A percentile compares a stretch with the other conserved stretches of the same genome.
phyloP scores from a whole-genome alignment of 2,888 invertebrate genomes.

The Lasioglossum zephyrum region DNA sequence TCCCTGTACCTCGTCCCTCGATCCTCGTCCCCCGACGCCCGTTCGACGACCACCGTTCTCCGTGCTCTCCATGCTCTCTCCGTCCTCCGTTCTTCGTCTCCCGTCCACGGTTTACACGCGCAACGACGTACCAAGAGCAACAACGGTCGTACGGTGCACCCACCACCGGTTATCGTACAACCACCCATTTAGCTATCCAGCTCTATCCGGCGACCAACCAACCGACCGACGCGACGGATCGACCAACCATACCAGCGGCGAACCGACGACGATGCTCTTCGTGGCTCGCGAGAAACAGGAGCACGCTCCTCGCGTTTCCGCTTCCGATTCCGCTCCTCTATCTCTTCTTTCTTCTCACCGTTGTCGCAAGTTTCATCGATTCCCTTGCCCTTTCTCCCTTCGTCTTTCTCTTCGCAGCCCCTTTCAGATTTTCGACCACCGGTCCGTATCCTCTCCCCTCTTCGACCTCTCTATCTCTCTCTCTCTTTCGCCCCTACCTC shows the following conservation, averaged over 20 bases:
- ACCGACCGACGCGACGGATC: constrained; percentile 20
- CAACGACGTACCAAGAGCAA: constrained; percentile 62
- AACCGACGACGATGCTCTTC: constrained; percentile 55
- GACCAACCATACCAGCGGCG: constrained; percentile 50
- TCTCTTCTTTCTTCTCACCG: constrained; percentile 8
- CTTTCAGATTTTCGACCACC: constrained; percentile 37
- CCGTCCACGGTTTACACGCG: constrained; percentile 70
- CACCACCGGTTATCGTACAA: constrained; percentile 63
- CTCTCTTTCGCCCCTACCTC: constrained; percentile 18
- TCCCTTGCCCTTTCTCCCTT: constrained; percentile 49
- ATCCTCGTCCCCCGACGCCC: background rate
- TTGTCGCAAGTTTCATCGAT: constrained; percentile 25
- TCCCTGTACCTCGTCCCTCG: background rate
- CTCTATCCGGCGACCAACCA: constrained; percentile 42
- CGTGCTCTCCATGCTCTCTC: constrained; percentile 9
- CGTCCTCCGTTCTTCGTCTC: constrained; percentile 48
- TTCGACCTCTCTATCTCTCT: background rate
- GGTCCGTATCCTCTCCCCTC: constrained; percentile 29
- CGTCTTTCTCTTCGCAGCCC: constrained; percentile 46
- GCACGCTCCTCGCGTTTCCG: constrained; percentile 45
- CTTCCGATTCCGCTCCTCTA: background rate
- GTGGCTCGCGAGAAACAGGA: constrained; percentile 51
- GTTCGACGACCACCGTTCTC: constrained; percentile 19
- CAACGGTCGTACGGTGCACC: constrained; percentile 58
- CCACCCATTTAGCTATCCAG: constrained; percentile 55